Base-by-base conservation (phyloP, 2,888 invertebrate genomes). In the Azorinus chamasolen region DNA sequence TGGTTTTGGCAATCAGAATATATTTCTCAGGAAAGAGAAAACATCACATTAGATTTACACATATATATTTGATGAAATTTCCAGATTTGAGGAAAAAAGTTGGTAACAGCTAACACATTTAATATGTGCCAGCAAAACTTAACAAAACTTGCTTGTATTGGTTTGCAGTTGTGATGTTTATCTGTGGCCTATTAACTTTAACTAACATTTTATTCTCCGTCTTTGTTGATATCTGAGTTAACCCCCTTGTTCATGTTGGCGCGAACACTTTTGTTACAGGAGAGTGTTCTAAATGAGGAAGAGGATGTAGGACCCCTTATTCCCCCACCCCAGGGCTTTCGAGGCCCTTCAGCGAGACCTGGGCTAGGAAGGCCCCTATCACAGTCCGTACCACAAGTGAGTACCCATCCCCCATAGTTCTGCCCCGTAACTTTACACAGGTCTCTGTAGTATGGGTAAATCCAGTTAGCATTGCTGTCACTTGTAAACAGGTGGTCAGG, bases 301-400 rank as follows among this genome's bases (percentile, higher is more conserved):
- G 82, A 80, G 39, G 82, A 80, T 12, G 83, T 83, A 2, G 88
- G 87, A 3, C 87, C 88, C 10, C 65, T 90, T 10, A 88, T 88
- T 39, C 90, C 88, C 25, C 90, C 90, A 43, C 89, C 89, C 22
- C 89, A 89, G 61, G 89, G 86, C 22, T 90, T 90, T 76, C 59
- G 89, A 62, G 87, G 86, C 25, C 83, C 79, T 3, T 66, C 80
- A n/a, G 79, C 79, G 8, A 64, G 82, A 45, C 81, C 79, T 37
- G 66, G 72, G 25, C 79, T 78, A 37, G 83, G 84, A 59, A 79
- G 84, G 51, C 83, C 84, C 64, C 79, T 90, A 48, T 84, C 88
- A 43, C 89, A 90, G 77, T 89, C 88, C 6, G 59, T 90, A 39
- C 88, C 89, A 53, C 89, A 90, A 86, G 89, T 89, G 71, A 73